Conservation (phyloP, 2,888 invertebrate species). For the Coleophora flavipennella region DNA sequence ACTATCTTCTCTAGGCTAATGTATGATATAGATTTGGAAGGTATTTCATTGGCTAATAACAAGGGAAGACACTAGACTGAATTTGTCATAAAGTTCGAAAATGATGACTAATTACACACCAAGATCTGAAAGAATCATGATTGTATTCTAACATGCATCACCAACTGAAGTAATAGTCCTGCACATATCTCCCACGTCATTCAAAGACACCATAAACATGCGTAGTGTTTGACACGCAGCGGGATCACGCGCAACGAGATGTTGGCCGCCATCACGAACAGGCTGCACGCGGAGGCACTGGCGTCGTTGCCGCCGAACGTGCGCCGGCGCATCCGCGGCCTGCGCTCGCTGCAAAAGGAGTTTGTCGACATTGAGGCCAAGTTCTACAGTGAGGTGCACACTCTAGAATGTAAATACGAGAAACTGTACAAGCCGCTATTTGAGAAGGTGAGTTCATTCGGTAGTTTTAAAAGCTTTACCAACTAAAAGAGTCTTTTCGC, state of each 20-base stretch:
- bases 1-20: too few species aligned
- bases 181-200: background rate
- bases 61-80: too few species aligned
- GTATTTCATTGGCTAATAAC: too few species aligned
- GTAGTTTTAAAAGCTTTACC: too few species aligned
- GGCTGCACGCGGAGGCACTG: conserved; percentile 72
- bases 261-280: conserved; percentile 72
- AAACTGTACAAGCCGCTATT: conserved; percentile 81
- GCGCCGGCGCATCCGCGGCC: conserved; percentile 84
- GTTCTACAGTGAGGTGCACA: conserved; percentile 95
- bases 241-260: conserved; percentile 69
- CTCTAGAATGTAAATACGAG: conserved; percentile 92
- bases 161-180: background rate
- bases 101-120: conserved; percentile 1
- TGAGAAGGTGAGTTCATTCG: conserved; percentile 76
- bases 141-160: conserved; percentile 1
- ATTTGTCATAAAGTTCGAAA: background rate
- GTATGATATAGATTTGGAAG: too few species aligned
- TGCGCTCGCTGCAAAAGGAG: conserved; percentile 89
- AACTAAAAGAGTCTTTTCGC: too few species aligned
- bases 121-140: background rate
- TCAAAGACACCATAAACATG: background rate
- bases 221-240: conserved; percentile 20
- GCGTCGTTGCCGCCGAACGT: conserved; percentile 81
- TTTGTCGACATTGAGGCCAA: conserved; percentile 90